Percentiles rank a stretch among this genome's conserved stretches.
Evolutionary conservation across 2,113 vertebrate species (phyloP).

Genomic region (Corydoras sp.): DNA sequence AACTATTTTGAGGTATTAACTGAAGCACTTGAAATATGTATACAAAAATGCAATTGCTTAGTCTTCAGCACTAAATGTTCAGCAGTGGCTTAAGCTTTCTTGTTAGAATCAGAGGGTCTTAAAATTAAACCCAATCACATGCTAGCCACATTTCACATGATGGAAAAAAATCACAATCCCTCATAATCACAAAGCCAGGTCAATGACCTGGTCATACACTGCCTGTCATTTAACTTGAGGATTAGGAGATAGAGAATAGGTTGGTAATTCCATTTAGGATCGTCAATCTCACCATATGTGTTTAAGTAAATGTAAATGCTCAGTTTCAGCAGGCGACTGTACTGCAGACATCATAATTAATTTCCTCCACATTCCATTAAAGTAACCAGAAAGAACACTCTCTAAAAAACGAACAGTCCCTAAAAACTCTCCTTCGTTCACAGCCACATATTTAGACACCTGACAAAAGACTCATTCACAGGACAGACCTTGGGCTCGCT

Average conservation of each 20-base stretch:
- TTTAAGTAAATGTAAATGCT: conserved; percentile 9
- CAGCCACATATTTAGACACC: conserved; percentile 1
- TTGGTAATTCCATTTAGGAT: conserved; percentile 31
- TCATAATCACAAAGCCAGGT: conserved; percentile 46
- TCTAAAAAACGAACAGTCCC: no score
- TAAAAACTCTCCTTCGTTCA: no score
- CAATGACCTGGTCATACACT: conserved; percentile 22
- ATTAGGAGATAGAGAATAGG: conserved; percentile 31
- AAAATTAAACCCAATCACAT: conserved; percentile 42
- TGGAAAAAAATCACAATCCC: conserved; percentile 34
- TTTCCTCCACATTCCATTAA: conserved; percentile 1
- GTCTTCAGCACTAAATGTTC: conserved; percentile 2
- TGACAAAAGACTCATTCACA: conserved; percentile 12
- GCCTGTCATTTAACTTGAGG: conserved; percentile 40
- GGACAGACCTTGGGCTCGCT: background rate
- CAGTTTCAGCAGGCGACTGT: background rate
- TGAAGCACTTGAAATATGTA: conserved; percentile 22
- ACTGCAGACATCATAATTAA: conserved; percentile 7
- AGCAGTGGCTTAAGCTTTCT: conserved; percentile 16
- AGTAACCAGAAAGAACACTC: conserved; percentile 1
- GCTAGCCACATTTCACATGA: conserved; percentile 46
- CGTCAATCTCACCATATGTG: conserved; percentile 14
- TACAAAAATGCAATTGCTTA: conserved; percentile 23
- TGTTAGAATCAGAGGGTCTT: conserved; percentile 8
- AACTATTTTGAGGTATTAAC: conserved; percentile 24